phyloP scores from a whole-genome alignment of 2,888 invertebrate genomes.

The Lutraria lutraria region DNA sequence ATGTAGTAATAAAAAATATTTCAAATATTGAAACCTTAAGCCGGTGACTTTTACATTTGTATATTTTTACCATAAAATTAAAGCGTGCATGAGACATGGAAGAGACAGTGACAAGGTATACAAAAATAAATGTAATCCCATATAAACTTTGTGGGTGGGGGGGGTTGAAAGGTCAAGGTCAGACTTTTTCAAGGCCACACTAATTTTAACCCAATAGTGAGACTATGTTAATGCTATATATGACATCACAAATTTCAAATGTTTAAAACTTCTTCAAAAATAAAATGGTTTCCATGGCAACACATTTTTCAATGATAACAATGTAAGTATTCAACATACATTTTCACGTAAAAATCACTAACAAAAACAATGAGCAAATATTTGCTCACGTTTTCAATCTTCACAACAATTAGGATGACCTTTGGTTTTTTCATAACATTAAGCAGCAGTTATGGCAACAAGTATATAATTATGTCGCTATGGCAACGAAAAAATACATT shows the following conservation, averaged over 20 bases:
- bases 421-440: slow-evolving; percentile 25
- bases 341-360: slow-evolving; percentile 20
- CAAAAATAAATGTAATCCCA: background rate
- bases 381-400: background rate
- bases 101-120: background rate
- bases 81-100: background rate
- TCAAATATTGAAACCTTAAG: too few species aligned
- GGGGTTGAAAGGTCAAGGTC: background rate
- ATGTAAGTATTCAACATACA: slow-evolving; percentile 36
- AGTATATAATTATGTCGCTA: slow-evolving; percentile 11
- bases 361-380: slow-evolving; percentile 14
- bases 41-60: too few species aligned
- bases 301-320: slow-evolving; percentile 33
- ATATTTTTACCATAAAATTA: too few species aligned
- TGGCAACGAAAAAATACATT: slow-evolving; percentile 22
- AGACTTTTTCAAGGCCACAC: background rate
- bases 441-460: slow-evolving; percentile 35
- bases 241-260: background rate
- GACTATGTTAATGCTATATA: background rate
- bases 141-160: background rate
- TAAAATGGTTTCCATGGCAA: slow-evolving; percentile 29
- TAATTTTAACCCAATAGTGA: background rate
- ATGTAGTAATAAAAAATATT: too few species aligned
- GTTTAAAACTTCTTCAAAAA: background rate
- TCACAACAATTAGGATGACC: slow-evolving; percentile 30